Evolutionary conservation across 2,113 vertebrate genomes (phyloP).

Genomic region (Amazona vittata): DNA sequence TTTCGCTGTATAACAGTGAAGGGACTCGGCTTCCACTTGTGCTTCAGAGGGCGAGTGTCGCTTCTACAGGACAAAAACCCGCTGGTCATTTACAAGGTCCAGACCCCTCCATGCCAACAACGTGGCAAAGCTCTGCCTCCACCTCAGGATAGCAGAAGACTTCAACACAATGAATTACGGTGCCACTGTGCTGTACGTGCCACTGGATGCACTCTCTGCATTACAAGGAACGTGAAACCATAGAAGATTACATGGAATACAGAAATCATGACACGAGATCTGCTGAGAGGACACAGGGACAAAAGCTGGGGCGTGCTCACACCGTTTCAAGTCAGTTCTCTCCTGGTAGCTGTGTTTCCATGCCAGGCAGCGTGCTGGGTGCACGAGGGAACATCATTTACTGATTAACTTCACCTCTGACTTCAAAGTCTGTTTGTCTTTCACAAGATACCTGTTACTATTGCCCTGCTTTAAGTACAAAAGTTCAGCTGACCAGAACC

Average conservation of each 20-base stretch:
- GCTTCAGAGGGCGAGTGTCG: conserved; percentile 90
- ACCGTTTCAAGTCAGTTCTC: neutral
- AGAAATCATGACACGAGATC: neutral
- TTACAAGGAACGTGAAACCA: neutral
- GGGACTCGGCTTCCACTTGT: conserved; percentile 96
- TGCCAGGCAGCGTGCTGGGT: fast-evolving
- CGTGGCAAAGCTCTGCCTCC: neutral
- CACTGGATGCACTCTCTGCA: fast-evolving
- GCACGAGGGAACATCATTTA: fast-evolving
- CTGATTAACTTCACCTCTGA: neutral
- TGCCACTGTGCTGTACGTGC: neutral
- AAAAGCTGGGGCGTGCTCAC: neutral
- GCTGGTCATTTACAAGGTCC: neutral
- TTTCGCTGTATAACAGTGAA: conserved; percentile 95
- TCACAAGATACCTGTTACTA: neutral
- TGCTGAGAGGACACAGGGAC: neutral
- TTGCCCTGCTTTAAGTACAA: neutral
- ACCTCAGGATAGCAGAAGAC: neutral
- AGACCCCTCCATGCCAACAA: neutral
- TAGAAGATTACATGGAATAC: neutral
- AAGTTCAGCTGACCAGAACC: neutral
- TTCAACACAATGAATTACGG: neutral
- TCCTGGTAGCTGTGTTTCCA: neutral
- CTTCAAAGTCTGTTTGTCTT: neutral
- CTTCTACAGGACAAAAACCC: conserved; percentile 76